phyloP scores from a whole-genome alignment of 1,140 invertebrate genomes.

The Idris sp. region DNA sequence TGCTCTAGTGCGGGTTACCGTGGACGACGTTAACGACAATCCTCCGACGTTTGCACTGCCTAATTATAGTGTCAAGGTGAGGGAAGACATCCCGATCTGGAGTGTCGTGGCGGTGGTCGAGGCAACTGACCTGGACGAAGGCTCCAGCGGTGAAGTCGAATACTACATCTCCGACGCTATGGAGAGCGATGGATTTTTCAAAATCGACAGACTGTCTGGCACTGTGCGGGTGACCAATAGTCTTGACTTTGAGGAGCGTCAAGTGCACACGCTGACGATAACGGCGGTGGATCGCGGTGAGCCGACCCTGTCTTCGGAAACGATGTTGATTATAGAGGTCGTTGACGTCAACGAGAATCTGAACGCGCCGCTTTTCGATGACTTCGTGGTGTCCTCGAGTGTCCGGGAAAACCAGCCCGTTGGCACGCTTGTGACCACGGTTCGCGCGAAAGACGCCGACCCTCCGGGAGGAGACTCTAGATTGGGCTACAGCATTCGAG shows the following conservation, averaged over 20 bases:
- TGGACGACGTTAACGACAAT: slow-evolving; percentile 96
- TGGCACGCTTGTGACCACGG: slow-evolving; percentile 86
- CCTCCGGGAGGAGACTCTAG: slow-evolving; percentile 86
- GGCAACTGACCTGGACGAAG: slow-evolving; percentile 92
- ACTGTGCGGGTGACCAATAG: slow-evolving; percentile 86
- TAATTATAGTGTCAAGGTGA: slow-evolving; percentile 88
- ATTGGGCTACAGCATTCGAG: slow-evolving; percentile 91
- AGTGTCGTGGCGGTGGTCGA: slow-evolving; percentile 90
- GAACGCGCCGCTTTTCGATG: slow-evolving; percentile 89
- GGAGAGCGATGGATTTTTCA: slow-evolving; percentile 83
- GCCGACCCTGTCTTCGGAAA: slow-evolving; percentile 85
- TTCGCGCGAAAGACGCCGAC: slow-evolving; percentile 89
- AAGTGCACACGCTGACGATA: slow-evolving; percentile 92
- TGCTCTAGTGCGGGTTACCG: slow-evolving; percentile 86
- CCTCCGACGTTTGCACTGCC: slow-evolving; percentile 87
- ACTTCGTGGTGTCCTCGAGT: slow-evolving; percentile 85
- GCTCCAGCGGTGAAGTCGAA: slow-evolving; percentile 85
- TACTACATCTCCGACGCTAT: slow-evolving; percentile 86
- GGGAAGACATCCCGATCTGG: slow-evolving; percentile 94
- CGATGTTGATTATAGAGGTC: slow-evolving; percentile 90
- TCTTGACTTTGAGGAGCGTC: slow-evolving; percentile 92
- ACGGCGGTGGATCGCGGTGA: slow-evolving; percentile 88
- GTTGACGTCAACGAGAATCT: slow-evolving; percentile 96
- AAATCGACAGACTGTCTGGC: slow-evolving; percentile 89
- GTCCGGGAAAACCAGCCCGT: slow-evolving; percentile 87